Evolutionary conservation across 2,888 invertebrate genomes (phyloP), one percentile per base, ranked within the genome.

Genomic region (Lasius platythorax): DNA sequence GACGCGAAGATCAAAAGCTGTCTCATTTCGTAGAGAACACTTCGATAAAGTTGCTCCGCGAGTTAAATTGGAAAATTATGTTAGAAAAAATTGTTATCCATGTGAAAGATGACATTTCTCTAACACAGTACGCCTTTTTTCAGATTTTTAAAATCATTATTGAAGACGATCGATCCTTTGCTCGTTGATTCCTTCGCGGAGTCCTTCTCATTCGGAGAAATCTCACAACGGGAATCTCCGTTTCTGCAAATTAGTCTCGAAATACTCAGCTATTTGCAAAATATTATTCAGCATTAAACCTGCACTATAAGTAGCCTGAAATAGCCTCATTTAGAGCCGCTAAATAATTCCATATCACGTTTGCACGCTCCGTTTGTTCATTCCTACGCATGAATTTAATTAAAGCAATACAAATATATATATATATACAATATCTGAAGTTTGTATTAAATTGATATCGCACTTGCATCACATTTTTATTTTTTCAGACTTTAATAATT

Each of bases 181-280:
- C 23, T 23, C 23, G 23, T 23, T 23, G 23, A 23, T 23, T 23
- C 23, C 23, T 23, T 23, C 23, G 23, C 23, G 23, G 23, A 23
- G 0, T 23, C 23, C 23, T 23, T 23, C 23, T 23, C 23, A 23
- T 23, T 23, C 23, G 23, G 23, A 23, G 23, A 23, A 23, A 23
- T 23, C 23, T 23, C 23, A 23, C 23, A 23, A 23, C 23, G 23
- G 23, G 23, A 23, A 23, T 23, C 23, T 23, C 23, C 23, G 9
- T 6, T 46, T 75, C 30, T 61, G n/a, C 12, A 40, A 37, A 28
- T 66, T 18, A 56, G 18, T 5, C 30, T 56, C 8, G 8, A 40
- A 23, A 64, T n/a, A n/a, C 33, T 50, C 9, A 33, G 28, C 18
- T 76, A 50, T 46, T 76, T 46, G 50, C 64, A 64, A 50, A 30